Conservation (phyloP, 2,888 invertebrate genomes). For the Sinhomidia bicolor region DNA sequence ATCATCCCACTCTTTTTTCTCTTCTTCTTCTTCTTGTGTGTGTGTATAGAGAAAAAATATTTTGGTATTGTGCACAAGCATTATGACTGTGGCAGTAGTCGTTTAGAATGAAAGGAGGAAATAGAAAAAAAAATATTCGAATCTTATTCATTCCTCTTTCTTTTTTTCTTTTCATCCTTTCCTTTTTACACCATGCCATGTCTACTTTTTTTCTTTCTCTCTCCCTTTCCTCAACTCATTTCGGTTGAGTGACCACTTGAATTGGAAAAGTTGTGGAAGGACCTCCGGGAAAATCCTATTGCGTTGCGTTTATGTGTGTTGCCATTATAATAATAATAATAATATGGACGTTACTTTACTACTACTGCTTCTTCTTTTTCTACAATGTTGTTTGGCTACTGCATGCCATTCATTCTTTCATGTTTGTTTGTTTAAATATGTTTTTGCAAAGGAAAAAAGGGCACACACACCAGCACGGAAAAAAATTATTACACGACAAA, state of each 20-base stretch:
- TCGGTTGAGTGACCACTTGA: slow-evolving; percentile 72
- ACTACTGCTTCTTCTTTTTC: too few relatives aligned
- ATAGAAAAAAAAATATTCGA: slow-evolving; percentile 45
- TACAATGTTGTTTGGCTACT: not conserved
- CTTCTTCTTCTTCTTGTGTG: slow-evolving; percentile 23
- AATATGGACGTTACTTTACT: not conserved
- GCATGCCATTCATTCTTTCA: not conserved
- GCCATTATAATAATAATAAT: too few relatives aligned
- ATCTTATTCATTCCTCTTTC: slow-evolving; percentile 56
- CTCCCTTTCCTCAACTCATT: slow-evolving; percentile 63
- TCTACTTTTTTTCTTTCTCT: slow-evolving; percentile 27
- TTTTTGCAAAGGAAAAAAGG: not conserved
- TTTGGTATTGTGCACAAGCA: slow-evolving; percentile 21
- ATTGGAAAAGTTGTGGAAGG: slow-evolving; percentile 70
- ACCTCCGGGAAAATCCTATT: slow-evolving; percentile 68
- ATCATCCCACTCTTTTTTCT: too few relatives aligned
- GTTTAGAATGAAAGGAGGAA: slow-evolving; percentile 43
- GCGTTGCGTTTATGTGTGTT: slow-evolving; percentile 16
- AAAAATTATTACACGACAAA: slow-evolving; percentile 45
- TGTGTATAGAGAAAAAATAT: not conserved
- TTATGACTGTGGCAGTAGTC: slow-evolving; percentile 13
- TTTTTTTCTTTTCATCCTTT: slow-evolving; percentile 26
- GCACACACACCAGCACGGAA: not conserved
- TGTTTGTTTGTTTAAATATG: slow-evolving; percentile 37
- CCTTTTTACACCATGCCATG: slow-evolving; percentile 24